Evolutionary conservation across 1,140 invertebrate species (phyloP).

Genomic region (Pseudobourletiella spinata): DNA sequence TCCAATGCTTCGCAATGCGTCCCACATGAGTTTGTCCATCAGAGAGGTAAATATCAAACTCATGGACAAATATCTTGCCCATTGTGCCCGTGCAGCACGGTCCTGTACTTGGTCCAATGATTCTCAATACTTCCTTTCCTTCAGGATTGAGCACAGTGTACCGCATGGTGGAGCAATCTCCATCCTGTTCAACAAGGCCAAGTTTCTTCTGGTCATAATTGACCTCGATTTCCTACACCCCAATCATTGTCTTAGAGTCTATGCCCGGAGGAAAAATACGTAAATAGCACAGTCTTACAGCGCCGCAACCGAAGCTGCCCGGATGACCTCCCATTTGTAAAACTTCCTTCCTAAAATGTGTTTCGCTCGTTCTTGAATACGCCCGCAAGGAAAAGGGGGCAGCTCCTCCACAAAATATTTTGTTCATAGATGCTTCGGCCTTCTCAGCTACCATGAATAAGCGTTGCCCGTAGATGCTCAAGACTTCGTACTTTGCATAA

Average conservation of each 20-base stretch:
- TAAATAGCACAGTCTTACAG: not conserved
- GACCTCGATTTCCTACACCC: too few relatives aligned
- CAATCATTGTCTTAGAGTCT: too few relatives aligned
- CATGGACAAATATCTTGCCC: too few relatives aligned
- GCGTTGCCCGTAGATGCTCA: not conserved
- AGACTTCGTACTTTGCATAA: not conserved
- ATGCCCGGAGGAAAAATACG: too few relatives aligned
- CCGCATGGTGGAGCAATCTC: not conserved
- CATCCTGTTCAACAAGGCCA: not conserved
- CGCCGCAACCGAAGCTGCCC: not conserved
- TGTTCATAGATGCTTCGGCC: not conserved
- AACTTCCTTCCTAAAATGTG: slow-evolving; percentile 2
- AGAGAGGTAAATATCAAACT: slow-evolving; percentile 2
- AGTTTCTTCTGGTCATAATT: not conserved
- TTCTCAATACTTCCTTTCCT: not conserved
- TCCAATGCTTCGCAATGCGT: slow-evolving; percentile 2
- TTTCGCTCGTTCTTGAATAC: not conserved
- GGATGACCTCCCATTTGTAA: slow-evolving; percentile 2
- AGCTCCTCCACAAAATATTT: not conserved
- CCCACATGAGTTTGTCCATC: slow-evolving; percentile 5
- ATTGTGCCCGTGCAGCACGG: not conserved
- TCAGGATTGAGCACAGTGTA: slow-evolving; percentile 4
- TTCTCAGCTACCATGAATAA: slow-evolving; percentile 2
- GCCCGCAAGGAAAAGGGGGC: not conserved
- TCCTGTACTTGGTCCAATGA: not conserved